These are phyloP conservation scores for Panorpa germanica DNA, from an alignment of 2,888 invertebrate species.

Conservation along the genomic window DNA sequence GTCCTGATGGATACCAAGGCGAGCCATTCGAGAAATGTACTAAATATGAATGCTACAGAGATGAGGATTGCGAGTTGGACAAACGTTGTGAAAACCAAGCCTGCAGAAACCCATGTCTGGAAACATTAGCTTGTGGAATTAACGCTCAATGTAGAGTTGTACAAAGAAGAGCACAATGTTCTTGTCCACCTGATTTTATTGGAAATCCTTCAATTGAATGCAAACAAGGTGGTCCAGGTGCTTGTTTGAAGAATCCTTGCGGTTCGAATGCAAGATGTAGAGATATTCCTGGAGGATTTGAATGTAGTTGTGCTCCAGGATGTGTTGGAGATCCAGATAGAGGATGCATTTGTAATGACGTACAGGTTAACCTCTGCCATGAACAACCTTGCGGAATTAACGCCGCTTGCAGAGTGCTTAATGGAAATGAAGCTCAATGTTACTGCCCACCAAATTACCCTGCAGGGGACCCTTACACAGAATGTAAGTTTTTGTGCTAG, in stretches of 20 bases:
- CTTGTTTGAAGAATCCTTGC: slow-evolving; percentile 66
- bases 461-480: slow-evolving; percentile 65
- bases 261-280: slow-evolving; percentile 68
- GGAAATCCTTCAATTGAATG: slow-evolving; percentile 54
- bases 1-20: slow-evolving; percentile 70
- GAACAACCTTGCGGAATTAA: slow-evolving; percentile 64
- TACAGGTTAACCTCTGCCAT: slow-evolving; percentile 51
- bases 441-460: slow-evolving; percentile 70
- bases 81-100: slow-evolving; percentile 55
- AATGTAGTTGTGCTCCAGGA: slow-evolving; percentile 61
- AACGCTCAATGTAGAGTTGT: slow-evolving; percentile 73
- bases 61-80: slow-evolving; percentile 58
- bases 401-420: slow-evolving; percentile 56
- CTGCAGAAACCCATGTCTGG: slow-evolving; percentile 69
- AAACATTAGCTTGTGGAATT: slow-evolving; percentile 55
- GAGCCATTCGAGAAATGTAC: slow-evolving; percentile 59
- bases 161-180: slow-evolving; percentile 55
- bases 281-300: slow-evolving; percentile 56
- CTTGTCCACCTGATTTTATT: slow-evolving; percentile 53
- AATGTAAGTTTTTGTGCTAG: slow-evolving; percentile 44
- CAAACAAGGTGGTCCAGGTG: slow-evolving; percentile 44
- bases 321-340: slow-evolving; percentile 67
- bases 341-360: slow-evolving; percentile 58
- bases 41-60: slow-evolving; percentile 54
- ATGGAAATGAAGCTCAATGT: slow-evolving; percentile 52